Conservation (phyloP, 2,888 invertebrate species). For the Hypercompe scribonia region DNA sequence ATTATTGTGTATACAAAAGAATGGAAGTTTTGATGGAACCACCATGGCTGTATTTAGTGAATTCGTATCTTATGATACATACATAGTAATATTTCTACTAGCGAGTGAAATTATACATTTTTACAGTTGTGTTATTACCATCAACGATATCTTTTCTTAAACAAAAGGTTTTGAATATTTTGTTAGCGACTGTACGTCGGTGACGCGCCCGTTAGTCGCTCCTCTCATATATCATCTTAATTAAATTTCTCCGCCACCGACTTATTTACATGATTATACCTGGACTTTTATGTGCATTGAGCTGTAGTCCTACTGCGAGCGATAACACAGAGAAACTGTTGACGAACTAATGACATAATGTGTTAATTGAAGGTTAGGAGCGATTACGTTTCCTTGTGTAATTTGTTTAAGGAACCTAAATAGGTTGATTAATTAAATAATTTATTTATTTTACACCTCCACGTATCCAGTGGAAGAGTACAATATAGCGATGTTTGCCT, state of each 20-base stretch:
- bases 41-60: neutral
- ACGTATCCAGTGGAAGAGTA: neutral
- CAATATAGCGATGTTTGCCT: neutral
- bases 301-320: conserved; percentile 32
- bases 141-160: conserved; percentile 1
- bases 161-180: conserved; percentile 39
- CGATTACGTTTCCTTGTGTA: neutral
- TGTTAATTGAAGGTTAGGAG: neutral
- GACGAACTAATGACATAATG: neutral
- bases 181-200: conserved; percentile 66
- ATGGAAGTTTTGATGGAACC: neutral
- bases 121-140: neutral
- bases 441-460: neutral
- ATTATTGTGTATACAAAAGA: neutral
- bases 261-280: conserved; percentile 82
- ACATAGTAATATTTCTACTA: neutral
- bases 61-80: neutral
- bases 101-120: neutral
- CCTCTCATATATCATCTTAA: conserved; percentile 86
- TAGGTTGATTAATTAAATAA: neutral
- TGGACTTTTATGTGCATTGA: conserved; percentile 57
- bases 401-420: neutral
- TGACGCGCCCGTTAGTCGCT: conserved; percentile 73
- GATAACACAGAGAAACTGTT: conserved; percentile 4
- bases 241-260: conserved; percentile 82